phyloP scores from a whole-genome alignment of 2,888 invertebrate genomes.

The Sesia bembeciformis region DNA sequence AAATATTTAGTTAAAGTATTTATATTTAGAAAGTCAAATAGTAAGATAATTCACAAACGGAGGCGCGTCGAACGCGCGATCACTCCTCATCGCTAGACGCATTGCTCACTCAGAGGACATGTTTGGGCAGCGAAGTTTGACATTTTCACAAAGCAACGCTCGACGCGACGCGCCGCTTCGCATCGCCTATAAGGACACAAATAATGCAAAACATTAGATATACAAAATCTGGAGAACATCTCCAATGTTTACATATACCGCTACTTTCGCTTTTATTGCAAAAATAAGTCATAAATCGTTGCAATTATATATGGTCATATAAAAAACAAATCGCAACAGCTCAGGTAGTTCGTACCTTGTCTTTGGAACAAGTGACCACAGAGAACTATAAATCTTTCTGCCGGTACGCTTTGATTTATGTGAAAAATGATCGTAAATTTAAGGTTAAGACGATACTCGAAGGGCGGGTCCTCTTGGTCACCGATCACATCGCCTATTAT shows the following conservation, averaged over 20 bases:
- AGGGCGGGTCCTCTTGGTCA: slow-evolving; percentile 35
- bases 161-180: too few species aligned
- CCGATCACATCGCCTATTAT: slow-evolving; percentile 40
- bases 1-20: too few species aligned
- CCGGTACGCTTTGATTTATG: slow-evolving; percentile 70
- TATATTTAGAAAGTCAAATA: too few species aligned
- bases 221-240: too few species aligned
- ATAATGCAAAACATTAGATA: too few species aligned
- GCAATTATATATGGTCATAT: slow-evolving; percentile 21
- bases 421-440: slow-evolving; percentile 74
- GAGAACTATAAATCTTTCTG: slow-evolving; percentile 62
- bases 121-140: too few species aligned
- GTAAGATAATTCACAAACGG: too few species aligned
- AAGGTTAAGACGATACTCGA: slow-evolving; percentile 52
- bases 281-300: slow-evolving; percentile 45
- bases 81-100: too few species aligned
- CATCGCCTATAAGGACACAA: too few species aligned
- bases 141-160: too few species aligned
- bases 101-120: too few species aligned
- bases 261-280: slow-evolving; percentile 43
- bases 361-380: slow-evolving; percentile 34
- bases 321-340: slow-evolving; percentile 28
- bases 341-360: slow-evolving; percentile 28
- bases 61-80: too few species aligned
- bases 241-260: neutral